Evolutionary conservation across 2,113 vertebrate species (phyloP).

Genomic region (Leptobrachium leishanense): DNA sequence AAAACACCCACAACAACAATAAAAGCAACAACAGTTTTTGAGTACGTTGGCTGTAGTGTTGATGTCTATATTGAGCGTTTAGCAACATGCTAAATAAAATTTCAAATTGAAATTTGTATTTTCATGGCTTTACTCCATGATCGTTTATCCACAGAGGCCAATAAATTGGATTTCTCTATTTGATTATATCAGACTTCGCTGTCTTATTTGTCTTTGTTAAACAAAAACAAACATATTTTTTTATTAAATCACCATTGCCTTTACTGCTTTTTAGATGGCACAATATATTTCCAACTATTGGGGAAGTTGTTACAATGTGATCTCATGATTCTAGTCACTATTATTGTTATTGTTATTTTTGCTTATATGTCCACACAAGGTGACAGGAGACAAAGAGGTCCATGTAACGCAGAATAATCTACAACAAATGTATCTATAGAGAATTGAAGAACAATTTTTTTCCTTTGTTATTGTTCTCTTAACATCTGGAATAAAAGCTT

Average conservation of each 20-base stretch:
- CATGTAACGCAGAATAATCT: too few species aligned
- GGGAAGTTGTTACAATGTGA: background rate
- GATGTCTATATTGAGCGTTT: slow-evolving; percentile 69
- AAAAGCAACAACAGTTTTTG: slow-evolving; percentile 55
- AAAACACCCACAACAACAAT: slow-evolving; percentile 49
- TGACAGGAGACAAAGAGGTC: too few species aligned
- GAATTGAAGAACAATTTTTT: background rate
- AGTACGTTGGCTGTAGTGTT: slow-evolving; percentile 64
- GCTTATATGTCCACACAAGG: too few species aligned
- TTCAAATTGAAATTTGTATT: slow-evolving; percentile 80
- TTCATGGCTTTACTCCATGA: slow-evolving; percentile 82
- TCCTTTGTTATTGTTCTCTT: background rate
- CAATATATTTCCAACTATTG: background rate
- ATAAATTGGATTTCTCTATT: slow-evolving; percentile 64
- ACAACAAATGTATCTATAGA: background rate
- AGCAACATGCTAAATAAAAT: slow-evolving; percentile 78
- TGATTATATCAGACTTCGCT: slow-evolving; percentile 32
- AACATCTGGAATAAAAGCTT: background rate
- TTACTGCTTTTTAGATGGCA: background rate
- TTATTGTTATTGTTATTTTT: background rate
- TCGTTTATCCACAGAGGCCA: slow-evolving; percentile 65
- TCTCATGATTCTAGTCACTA: background rate
- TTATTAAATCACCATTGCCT: slow-evolving; percentile 8
- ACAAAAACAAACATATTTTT: background rate
- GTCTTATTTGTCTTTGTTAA: slow-evolving; percentile 10